Evolutionary conservation across 2,797 vertebrate genomes (phyloP).

Genomic region (Pseudochromis fuscus): DNA sequence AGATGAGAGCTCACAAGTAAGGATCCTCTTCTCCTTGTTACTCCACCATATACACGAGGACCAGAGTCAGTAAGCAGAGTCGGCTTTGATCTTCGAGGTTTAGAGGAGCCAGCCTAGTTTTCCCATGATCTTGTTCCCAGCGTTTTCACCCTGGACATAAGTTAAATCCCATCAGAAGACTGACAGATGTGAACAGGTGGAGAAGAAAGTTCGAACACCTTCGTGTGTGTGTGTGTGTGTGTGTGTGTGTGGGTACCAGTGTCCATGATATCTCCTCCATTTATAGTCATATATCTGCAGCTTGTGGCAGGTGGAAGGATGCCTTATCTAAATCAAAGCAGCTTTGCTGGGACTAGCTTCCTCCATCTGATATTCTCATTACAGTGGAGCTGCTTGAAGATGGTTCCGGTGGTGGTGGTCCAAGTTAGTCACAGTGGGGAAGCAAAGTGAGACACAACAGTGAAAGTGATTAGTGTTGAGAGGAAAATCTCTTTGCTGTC

Average conservation of each 20-base stretch:
- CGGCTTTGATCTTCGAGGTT: conserved; percentile 54
- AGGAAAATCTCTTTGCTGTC: neutral
- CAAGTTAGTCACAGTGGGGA: conserved; percentile 62
- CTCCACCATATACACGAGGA: conserved; percentile 23
- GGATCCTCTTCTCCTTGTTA: neutral
- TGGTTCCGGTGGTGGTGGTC: conserved; percentile 50
- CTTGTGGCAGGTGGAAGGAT: conserved; percentile 40
- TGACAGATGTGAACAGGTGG: conserved; percentile 64
- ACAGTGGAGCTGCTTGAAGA: conserved; percentile 43
- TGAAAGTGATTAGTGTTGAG: conserved; percentile 5
- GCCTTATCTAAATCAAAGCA: conserved; percentile 67
- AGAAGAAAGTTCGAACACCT: conserved; percentile 40
- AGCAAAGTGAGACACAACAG: conserved; percentile 5
- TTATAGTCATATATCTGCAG: conserved; percentile 45
- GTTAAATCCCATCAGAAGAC: conserved; percentile 43
- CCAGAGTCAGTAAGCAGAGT: conserved; percentile 18
- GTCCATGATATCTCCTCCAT: conserved; percentile 3
- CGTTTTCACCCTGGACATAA: conserved; percentile 36
- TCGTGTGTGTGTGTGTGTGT: conserved; percentile 20
- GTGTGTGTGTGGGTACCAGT: neutral
- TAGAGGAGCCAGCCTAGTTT: conserved; percentile 15
- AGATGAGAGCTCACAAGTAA: neutral
- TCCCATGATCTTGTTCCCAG: conserved; percentile 52
- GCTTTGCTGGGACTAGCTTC: conserved; percentile 45
- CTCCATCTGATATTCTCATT: conserved; percentile 70